phyloP scores from a whole-genome alignment of 2,113 vertebrate genomes.

The Chaetops frenatus region DNA sequence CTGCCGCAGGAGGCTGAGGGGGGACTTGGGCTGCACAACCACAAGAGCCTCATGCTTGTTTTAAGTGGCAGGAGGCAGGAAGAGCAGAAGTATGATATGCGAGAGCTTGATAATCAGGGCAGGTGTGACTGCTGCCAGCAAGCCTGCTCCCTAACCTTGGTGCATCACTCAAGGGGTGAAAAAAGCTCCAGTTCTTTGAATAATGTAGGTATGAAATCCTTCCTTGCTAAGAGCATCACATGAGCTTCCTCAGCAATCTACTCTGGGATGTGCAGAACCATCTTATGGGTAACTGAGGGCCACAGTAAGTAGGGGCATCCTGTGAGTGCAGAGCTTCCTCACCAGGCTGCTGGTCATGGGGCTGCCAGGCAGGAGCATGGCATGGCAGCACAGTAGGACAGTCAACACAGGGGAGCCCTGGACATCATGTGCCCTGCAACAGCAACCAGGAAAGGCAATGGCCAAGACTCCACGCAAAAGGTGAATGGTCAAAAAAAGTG shows the following conservation, averaged over 20 bases:
- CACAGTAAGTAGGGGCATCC: background rate
- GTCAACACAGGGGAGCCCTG: background rate
- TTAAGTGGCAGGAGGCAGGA: background rate
- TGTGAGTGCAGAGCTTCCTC: background rate
- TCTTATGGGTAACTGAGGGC: background rate
- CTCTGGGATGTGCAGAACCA: rapidly evolving
- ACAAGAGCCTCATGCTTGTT: background rate
- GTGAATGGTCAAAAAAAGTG: background rate
- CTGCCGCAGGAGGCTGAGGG: background rate
- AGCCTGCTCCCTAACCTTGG: background rate
- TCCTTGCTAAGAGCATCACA: background rate
- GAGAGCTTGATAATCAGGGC: background rate
- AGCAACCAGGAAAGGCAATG: background rate
- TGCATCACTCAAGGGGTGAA: background rate
- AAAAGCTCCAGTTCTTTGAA: background rate
- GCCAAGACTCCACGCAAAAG: background rate
- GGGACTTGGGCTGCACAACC: background rate
- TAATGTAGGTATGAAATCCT: background rate
- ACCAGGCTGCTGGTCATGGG: rapidly evolving
- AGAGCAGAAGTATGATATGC: background rate
- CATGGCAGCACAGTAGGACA: background rate
- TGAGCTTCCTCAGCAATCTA: background rate
- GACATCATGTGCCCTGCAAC: background rate
- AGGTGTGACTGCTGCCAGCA: background rate
- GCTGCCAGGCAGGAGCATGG: background rate